Base-by-base conservation (phyloP, 2,797 vertebrate genomes). In the Pipistrellus nathusii region DNA sequence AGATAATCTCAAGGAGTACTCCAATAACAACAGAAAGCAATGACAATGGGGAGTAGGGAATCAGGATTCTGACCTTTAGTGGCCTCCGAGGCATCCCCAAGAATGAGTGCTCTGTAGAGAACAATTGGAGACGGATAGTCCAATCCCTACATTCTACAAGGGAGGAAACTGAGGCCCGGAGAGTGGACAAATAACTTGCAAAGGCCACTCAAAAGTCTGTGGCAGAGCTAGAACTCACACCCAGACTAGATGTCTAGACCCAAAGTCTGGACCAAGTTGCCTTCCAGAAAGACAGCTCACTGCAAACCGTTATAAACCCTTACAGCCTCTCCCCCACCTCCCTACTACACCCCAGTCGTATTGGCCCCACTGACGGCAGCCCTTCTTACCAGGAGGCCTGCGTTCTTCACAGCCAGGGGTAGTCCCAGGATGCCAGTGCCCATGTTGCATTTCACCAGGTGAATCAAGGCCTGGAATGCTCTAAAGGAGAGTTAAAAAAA, bases 401-500 rank as follows among this genome's bases (percentile, higher is more conserved):
- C 99, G 0, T 99, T 99, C 98, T 99, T 99, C 73, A 99, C 98
- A 10, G 99, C 99, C 97, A 99, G 98, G 0, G 99, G 99, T 73
- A 99, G 98, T 2, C 99, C 99, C 94, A 99, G 98, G 95, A 99
- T 98, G 27, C 99, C 99, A 0, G 99, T 99, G 14, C 99, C 99
- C 2, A 99, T 98, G 95, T 99, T 99, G 66, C 99, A 99, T 96
- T 99, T 99, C 96, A 99, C 94, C 89, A 99, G 98, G 96, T 99
- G 99, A 97, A 99, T 98, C 85, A 99, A 98, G 44, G 99, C 99
- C 98, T 99, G 99, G 94, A 98, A 98, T 89, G 98, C 99, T 9
- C 99, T 99, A 95, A 11, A 81, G 53, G 59, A 73, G 25, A 95
- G 48, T 93, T 35, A 78, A 94, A 78, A 94, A 15, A 53, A 48